Conservation (phyloP, 1,140 invertebrate species). For the Drosophila mauritiana region DNA sequence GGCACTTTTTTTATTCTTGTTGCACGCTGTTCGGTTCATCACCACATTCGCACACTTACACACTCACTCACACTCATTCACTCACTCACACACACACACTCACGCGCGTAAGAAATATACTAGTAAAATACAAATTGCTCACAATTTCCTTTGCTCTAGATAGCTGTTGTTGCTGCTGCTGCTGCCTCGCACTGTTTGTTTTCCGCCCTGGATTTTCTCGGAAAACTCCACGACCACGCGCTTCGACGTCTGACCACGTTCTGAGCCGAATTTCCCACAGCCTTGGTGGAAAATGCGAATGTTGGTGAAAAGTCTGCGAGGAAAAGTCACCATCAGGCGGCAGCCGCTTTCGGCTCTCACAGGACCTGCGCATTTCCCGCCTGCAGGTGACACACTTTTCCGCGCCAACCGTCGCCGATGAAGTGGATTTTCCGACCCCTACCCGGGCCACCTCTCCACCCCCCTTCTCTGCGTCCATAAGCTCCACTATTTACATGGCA, state of each 20-base stretch:
- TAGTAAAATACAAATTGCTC: constrained; percentile 75
- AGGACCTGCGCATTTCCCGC: constrained; percentile 61
- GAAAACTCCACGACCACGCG: constrained; percentile 68
- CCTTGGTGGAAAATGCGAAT: constrained; percentile 37
- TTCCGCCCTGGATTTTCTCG: constrained; percentile 12
- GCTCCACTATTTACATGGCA: constrained; percentile 70
- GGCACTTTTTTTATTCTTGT: constrained; percentile 47
- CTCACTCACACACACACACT: constrained; percentile 32
- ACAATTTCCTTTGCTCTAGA: constrained; percentile 74
- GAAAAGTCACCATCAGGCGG: constrained; percentile 31
- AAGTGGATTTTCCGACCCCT: constrained; percentile 55
- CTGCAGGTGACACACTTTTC: constrained; percentile 79
- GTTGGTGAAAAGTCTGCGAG: constrained; percentile 7
- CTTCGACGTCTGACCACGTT: constrained; percentile 76
- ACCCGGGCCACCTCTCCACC: not conserved
- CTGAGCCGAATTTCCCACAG: constrained; percentile 32
- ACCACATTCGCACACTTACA: constrained; percentile 28
- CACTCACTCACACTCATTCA: constrained; percentile 13
- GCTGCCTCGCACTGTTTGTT: constrained; percentile 21
- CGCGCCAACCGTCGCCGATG: constrained; percentile 60
- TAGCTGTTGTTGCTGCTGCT: constrained; percentile 38
- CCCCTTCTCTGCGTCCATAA: not conserved
- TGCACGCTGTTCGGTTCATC: constrained; percentile 44
- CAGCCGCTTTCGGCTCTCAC: constrained; percentile 42
- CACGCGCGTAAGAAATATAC: constrained; percentile 59